Evolutionary conservation across 2,113 vertebrate species (phyloP), one percentile per base, ranked within the genome.

Genomic region (Psammodynastes pulverulentus): DNA sequence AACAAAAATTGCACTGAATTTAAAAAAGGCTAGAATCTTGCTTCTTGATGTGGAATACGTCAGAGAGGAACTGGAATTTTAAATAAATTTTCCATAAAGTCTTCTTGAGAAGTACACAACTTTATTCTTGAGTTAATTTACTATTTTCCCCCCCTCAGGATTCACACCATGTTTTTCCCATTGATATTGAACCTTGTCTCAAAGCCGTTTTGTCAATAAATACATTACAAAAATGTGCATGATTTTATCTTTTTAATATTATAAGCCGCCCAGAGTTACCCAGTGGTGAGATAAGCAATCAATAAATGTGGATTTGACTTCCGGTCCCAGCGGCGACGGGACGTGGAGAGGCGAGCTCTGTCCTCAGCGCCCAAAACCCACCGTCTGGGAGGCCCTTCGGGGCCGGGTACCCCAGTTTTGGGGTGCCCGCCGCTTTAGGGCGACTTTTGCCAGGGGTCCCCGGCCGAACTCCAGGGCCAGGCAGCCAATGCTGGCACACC

Each of bases 1-100:
- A 45, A 93, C 90, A 52, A 89, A 87, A 58, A 89, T 86, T 93
- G 43, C 72, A 62, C 88, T 93, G 62, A 94, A 93, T 89, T 84
- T 88, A 84, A 94, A 67, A 51, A 34, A 89, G n/a, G 67, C 91
- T 94, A 86, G 88, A 93, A 93, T 67, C 89, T 79, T 29, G 62
- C 34, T 93, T 67, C 86, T 93, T 86, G 29, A 58, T 34, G 89
- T 87, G 87, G 89, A 92, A 88, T 92, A 90, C 56, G 85, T 93
- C 87, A 56, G 15, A 88, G 24, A 0, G 4, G 67, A 89, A 91
- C 29, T 0, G 0, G 56, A 95, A 94, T 92, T 95, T 92, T 92
- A 92, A 90, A 91, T 54, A 0, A 0, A 39, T 89, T 92, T 89
- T 88, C 29, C 84, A 84, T 95, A 92, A 94, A 94, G 87, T 88